These are phyloP conservation scores for Phalloptychus januarius DNA, from an alignment of 2,797 vertebrate species.

Conservation along the genomic window DNA sequence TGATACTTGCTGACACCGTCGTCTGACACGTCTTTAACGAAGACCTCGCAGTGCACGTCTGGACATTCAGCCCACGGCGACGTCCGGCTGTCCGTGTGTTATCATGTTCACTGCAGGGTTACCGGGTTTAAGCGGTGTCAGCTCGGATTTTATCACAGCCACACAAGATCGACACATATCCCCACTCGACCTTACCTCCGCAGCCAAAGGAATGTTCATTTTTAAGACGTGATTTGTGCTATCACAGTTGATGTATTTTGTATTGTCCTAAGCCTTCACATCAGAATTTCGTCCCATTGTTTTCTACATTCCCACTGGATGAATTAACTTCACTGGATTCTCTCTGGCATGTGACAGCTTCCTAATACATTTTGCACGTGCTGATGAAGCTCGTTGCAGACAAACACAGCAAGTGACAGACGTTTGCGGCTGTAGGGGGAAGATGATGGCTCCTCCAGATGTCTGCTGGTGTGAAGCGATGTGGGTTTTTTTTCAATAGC, in stretches of 20 bases:
- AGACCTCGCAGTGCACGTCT: slow-evolving; percentile 11
- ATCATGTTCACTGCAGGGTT: slow-evolving; percentile 15
- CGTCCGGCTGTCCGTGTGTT: slow-evolving; percentile 17
- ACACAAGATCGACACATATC: slow-evolving; percentile 4
- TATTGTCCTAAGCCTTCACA: neutral
- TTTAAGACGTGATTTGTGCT: neutral
- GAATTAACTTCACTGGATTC: slow-evolving; percentile 10
- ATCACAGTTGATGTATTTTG: neutral
- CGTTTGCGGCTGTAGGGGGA: slow-evolving; percentile 7
- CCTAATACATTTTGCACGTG: slow-evolving; percentile 1
- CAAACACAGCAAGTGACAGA: slow-evolving; percentile 22
- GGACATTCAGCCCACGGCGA: slow-evolving; percentile 10
- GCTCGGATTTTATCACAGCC: slow-evolving; percentile 26
- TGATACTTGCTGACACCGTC: slow-evolving; percentile 15
- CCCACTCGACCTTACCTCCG: neutral
- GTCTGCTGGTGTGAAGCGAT: slow-evolving; percentile 13
- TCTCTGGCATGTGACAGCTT: slow-evolving; percentile 30
- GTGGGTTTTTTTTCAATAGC: slow-evolving; percentile 7
- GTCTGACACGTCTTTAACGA: slow-evolving; percentile 36
- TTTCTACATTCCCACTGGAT: neutral
- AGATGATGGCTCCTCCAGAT: slow-evolving; percentile 9
- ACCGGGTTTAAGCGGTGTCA: slow-evolving; percentile 33
- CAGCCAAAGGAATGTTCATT: neutral
- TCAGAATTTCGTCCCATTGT: neutral
- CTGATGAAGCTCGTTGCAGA: neutral